Conservation (phyloP, 2,113 vertebrate genomes). For the Garra rufa region DNA sequence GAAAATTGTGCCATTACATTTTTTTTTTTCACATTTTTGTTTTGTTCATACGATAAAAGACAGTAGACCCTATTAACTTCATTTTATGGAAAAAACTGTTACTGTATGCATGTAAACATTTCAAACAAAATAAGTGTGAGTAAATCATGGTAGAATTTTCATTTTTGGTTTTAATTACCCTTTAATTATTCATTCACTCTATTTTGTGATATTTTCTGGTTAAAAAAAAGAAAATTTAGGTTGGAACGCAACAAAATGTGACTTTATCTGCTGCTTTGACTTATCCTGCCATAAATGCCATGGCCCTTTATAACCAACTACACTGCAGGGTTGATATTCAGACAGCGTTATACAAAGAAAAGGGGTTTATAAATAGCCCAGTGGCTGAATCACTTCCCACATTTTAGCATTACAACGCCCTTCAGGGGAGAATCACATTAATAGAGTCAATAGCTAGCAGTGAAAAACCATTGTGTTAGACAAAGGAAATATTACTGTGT, state of each 20-base stretch:
- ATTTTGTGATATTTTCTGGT: not conserved
- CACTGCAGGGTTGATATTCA: slow-evolving; percentile 11
- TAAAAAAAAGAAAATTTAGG: not conserved
- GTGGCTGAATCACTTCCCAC: slow-evolving; percentile 35
- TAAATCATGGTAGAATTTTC: not conserved
- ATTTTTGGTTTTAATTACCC: not conserved
- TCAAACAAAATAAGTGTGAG: not conserved
- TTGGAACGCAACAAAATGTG: too few species aligned
- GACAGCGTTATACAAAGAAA: not conserved
- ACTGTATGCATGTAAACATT: too few species aligned
- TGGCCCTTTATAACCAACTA: not conserved
- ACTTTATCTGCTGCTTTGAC: not conserved
- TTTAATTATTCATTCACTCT: not conserved
- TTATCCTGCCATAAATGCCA: not conserved
- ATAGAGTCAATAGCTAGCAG: slow-evolving; percentile 34
- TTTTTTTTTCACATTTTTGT: too few species aligned
- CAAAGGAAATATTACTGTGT: slow-evolving; percentile 13
- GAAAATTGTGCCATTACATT: too few species aligned
- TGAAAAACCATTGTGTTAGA: slow-evolving; percentile 18
- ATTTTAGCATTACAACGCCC: slow-evolving; percentile 22
- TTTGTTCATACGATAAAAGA: too few species aligned
- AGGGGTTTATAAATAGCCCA: slow-evolving; percentile 35
- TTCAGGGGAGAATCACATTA: slow-evolving; percentile 15
- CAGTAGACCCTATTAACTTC: too few species aligned
- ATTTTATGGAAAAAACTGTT: too few species aligned